phyloP scores from a whole-genome alignment of 2,888 invertebrate genomes.

The Tethea ocularis region DNA sequence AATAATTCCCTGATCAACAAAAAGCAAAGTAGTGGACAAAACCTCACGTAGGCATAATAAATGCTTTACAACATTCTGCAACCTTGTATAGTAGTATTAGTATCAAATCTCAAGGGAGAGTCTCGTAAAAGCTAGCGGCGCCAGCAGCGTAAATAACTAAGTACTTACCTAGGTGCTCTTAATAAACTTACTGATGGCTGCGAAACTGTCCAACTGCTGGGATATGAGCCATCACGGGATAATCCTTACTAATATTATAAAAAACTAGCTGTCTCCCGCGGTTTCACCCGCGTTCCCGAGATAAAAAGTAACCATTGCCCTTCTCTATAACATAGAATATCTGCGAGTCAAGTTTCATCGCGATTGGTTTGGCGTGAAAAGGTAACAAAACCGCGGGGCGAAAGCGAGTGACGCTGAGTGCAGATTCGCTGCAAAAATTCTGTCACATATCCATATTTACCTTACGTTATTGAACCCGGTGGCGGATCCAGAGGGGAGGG shows the following conservation, averaged over 20 bases:
- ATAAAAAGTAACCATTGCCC: no score
- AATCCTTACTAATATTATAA: background rate
- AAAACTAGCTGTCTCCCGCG: no score
- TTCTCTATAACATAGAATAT: no score
- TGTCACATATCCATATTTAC: no score
- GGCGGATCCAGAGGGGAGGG: no score
- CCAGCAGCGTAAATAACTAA: slow-evolving; percentile 6
- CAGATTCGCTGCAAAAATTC: no score
- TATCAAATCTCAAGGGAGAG: background rate
- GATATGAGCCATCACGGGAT: background rate
- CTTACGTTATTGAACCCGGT: no score
- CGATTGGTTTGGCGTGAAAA: no score
- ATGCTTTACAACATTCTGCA: background rate
- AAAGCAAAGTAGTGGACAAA: background rate
- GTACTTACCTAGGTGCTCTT: background rate
- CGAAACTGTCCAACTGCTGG: background rate
- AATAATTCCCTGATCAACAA: background rate
- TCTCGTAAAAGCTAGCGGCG: background rate
- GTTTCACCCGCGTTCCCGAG: no score
- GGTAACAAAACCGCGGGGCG: no score
- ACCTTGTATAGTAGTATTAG: background rate
- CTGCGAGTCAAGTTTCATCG: no score
- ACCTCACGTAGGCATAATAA: background rate
- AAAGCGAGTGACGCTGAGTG: no score
- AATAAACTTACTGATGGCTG: background rate